Evolutionary conservation across 2,888 invertebrate genomes (phyloP).

Genomic region (Brachyopa scutellaris): DNA sequence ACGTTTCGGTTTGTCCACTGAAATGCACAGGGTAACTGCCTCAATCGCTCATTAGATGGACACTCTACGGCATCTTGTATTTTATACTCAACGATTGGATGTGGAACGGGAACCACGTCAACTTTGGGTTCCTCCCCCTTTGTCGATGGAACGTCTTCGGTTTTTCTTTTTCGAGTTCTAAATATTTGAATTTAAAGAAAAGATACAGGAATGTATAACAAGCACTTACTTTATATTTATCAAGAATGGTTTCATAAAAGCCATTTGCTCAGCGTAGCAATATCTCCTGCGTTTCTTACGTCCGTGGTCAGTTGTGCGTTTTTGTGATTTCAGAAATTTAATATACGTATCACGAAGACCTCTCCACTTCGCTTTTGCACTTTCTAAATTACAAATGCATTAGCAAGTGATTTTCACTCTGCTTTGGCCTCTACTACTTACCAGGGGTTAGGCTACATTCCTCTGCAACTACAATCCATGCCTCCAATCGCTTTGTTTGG

Average conservation of each 20-base stretch:
- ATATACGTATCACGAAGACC: slow-evolving; percentile 9
- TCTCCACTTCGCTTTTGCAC: slow-evolving; percentile 10
- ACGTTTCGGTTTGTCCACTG: not conserved
- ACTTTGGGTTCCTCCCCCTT: not conserved
- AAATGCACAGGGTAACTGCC: not conserved
- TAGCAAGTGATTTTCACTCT: no score
- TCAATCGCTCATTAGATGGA: not conserved
- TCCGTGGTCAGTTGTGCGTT: not conserved
- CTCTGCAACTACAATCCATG: not conserved
- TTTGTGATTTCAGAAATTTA: slow-evolving; percentile 2
- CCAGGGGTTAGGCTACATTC: not conserved
- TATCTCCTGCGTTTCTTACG: slow-evolving; percentile 6
- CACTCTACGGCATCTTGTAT: not conserved
- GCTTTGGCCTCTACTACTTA: not conserved
- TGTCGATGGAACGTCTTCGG: no score
- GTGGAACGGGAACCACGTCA: no score
- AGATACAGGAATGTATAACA: no score
- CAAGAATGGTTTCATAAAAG: not conserved
- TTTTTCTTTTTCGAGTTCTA: no score
- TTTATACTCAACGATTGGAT: not conserved
- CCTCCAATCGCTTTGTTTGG: not conserved
- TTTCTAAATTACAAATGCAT: not conserved
- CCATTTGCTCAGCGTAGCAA: slow-evolving; percentile 10
- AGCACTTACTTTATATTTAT: not conserved
- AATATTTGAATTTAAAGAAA: no score